Evolutionary conservation across 1,140 invertebrate species (phyloP), one percentile per base, ranked within the genome.

Genomic region (Contarinia nasturtii): DNA sequence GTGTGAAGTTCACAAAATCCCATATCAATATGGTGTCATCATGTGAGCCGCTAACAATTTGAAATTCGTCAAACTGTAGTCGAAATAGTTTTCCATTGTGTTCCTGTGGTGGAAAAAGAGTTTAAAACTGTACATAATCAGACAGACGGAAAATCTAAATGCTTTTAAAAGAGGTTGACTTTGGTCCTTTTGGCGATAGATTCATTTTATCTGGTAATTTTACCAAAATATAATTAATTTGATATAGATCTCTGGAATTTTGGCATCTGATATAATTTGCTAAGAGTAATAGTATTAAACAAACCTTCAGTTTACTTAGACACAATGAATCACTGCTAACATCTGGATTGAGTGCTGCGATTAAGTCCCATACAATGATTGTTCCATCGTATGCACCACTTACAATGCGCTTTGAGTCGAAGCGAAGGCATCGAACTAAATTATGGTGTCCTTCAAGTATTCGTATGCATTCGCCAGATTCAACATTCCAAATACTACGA

Each of bases 311-410:
- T 43, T 94, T 98, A 54, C 90, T 75, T 47, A 98, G 71, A 68
- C 96, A 99, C 1, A 99, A 71, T 27, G 90, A 84, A 57, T 79
- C 87, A 49, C 90, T 79, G 47, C 90, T 82, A 33, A 91, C 81
- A 57, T 93, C 71, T 18, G 92, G 93, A 73, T 99, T 92, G 19
- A 99, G 67, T 7, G 95, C 95, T 17, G 93, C 92, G 49, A 91
- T 79, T 47, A 99, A 74, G 69, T 99, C 95, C 95, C 96, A 99
- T 27, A 99, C 93, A 71, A 98, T 99, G 49, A 99, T 98, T 76
- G 98, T 99, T 19, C 94, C 95, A 69, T 99, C 96, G 67, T 99
- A 99, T 43, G 96, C 95, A 47, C 96, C 96, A 62, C 91, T 96
- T 43, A 99, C 94, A 64, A 99, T 99, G 51, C 94, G 76, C 68